Evolutionary conservation across 2,113 vertebrate genomes (phyloP).

Genomic region (Calypte anna): DNA sequence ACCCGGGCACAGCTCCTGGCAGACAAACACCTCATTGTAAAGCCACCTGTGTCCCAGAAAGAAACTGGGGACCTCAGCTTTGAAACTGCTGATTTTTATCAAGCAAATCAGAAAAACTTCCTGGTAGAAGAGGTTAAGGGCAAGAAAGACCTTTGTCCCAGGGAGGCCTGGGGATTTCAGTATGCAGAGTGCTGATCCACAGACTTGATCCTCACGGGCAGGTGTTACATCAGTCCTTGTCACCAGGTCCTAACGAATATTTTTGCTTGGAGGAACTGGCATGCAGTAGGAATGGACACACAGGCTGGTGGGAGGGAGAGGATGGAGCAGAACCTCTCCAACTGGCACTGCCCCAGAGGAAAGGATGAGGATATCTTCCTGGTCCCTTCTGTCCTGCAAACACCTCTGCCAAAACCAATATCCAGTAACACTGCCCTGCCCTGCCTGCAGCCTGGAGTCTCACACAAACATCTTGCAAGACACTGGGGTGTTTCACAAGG

Average conservation of each 20-base stretch:
- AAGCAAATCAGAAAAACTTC: neutral
- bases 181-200: neutral
- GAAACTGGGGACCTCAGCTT: neutral
- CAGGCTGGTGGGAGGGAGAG: neutral
- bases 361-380: neutral
- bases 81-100: neutral
- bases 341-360: neutral
- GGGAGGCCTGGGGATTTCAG: neutral
- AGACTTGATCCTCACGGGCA: neutral
- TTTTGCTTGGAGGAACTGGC: neutral
- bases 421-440: neutral
- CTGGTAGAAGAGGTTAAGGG: neutral
- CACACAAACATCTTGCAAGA: neutral
- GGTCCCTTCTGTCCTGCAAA: neutral
- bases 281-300: rapidly evolving
- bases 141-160: neutral
- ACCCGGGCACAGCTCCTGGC: neutral
- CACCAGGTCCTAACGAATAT: neutral
- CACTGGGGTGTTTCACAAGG: neutral
- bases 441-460: neutral
- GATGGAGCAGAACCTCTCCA: neutral
- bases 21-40: neutral
- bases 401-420: neutral
- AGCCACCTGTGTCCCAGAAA: neutral
- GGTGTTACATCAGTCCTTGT: neutral